Conservation (phyloP, 2,888 invertebrate genomes). For the Coelopa pilipes region DNA sequence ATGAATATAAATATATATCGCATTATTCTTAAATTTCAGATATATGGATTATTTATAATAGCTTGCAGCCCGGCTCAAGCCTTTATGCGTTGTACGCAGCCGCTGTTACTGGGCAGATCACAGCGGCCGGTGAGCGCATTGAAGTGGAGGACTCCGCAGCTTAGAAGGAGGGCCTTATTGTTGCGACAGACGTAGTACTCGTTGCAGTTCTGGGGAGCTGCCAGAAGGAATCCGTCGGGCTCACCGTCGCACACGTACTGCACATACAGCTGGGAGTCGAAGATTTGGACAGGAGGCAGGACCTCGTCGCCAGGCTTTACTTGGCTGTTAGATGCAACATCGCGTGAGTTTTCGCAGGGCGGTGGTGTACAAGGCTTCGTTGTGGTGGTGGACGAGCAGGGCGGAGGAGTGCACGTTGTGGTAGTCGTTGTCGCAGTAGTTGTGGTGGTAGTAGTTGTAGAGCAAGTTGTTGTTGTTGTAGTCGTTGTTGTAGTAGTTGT, state of each 20-base stretch:
- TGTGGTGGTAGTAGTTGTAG: neutral
- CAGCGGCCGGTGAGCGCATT: slow-evolving; percentile 57
- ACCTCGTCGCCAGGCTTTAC: slow-evolving; percentile 15
- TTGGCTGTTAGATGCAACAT: neutral
- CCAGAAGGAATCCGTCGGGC: slow-evolving; percentile 56
- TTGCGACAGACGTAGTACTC: slow-evolving; percentile 57
- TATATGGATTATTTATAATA: neutral
- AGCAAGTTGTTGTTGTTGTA: neutral
- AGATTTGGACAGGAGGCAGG: slow-evolving; percentile 28
- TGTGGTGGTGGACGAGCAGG: neutral
- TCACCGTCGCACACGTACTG: slow-evolving; percentile 53
- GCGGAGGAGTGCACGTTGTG: neutral
- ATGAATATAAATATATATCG: too few species aligned
- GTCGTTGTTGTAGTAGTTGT: neutral
- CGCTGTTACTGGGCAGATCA: slow-evolving; percentile 55
- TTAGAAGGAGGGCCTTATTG: slow-evolving; percentile 49
- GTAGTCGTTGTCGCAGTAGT: neutral
- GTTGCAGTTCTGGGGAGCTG: slow-evolving; percentile 56
- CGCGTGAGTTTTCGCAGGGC: slow-evolving; percentile 1
- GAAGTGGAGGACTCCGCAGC: slow-evolving; percentile 56
- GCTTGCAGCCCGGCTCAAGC: neutral
- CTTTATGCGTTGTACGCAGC: slow-evolving; percentile 11
- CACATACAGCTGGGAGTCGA: slow-evolving; percentile 48
- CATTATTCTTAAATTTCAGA: too few species aligned
- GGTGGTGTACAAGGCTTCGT: slow-evolving; percentile 33